Evolutionary conservation across 92 coral and sea anemone species (phyloP).

Genomic region (Diadumene lineata): DNA sequence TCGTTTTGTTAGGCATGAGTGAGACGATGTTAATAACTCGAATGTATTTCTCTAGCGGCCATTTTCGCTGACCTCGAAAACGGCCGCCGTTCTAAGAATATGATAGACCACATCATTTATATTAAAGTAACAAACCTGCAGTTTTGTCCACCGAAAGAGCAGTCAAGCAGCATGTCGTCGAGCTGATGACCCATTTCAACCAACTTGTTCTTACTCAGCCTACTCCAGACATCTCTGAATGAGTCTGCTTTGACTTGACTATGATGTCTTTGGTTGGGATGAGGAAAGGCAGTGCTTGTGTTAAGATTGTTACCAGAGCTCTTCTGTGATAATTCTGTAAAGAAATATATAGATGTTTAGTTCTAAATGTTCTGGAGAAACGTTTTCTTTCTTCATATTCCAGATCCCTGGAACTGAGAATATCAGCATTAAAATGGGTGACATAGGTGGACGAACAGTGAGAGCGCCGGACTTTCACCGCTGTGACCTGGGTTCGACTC

Average conservation of each 20-base stretch:
- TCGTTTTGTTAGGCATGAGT: neutral
- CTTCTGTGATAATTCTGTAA: neutral
- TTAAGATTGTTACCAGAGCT: neutral
- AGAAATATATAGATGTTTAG: neutral
- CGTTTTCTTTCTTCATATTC: too few species aligned
- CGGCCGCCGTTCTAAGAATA: neutral
- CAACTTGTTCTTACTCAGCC: neutral
- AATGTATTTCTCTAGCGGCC: neutral
- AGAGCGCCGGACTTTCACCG: too few species aligned
- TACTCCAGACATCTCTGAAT: neutral
- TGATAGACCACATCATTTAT: neutral
- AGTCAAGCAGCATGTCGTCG: constrained; percentile 50
- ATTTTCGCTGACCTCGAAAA: too few species aligned
- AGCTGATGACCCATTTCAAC: constrained; percentile 46
- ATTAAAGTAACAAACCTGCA: constrained; percentile 33
- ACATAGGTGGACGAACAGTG: too few species aligned
- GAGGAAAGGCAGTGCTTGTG: neutral
- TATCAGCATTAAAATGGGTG: too few species aligned
- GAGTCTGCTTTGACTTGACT: neutral
- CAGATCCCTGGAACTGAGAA: too few species aligned
- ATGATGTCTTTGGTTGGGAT: neutral
- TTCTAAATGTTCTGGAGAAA: too few species aligned
- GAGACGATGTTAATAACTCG: neutral
- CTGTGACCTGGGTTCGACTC: too few species aligned
- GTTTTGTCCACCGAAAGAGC: constrained; percentile 45